Conservation (phyloP, 2,113 vertebrate species). For the Paralichthys olivaceus region DNA sequence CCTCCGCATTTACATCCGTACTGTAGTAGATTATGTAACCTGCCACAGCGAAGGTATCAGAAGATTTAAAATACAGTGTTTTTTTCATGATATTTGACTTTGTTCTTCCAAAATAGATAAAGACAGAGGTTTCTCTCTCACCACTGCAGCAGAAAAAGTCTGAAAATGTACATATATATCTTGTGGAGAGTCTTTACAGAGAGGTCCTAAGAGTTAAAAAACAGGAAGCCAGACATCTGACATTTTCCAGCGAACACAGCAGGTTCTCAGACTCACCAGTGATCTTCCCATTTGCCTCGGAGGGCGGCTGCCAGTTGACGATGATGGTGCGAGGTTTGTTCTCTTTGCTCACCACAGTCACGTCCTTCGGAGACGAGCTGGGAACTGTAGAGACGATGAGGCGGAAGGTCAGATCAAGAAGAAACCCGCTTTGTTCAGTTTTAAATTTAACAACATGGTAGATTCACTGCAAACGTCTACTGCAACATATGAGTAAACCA, state of each 20-base stretch:
- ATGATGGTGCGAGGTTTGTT: conserved; percentile 97
- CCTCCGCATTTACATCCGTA: conserved; percentile 95
- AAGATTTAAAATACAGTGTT: neutral
- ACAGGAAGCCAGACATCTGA: no score
- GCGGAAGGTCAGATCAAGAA: neutral
- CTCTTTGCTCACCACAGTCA: conserved; percentile 99
- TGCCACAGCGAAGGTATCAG: conserved; percentile 48
- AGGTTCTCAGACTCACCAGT: conserved; percentile 84
- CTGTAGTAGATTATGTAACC: conserved; percentile 99
- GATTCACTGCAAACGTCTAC: no score
- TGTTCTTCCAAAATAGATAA: no score
- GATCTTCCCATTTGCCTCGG: conserved; percentile 98
- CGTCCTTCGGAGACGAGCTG: conserved; percentile 96
- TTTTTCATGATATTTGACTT: no score
- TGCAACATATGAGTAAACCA: no score
- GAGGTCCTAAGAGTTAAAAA: no score
- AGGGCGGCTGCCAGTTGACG: conserved; percentile 98
- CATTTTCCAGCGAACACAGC: neutral
- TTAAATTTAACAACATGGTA: neutral
- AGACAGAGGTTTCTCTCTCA: no score
- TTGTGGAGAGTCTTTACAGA: no score
- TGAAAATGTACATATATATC: no score
- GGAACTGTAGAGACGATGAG: conserved; percentile 82
- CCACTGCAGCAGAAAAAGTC: no score
- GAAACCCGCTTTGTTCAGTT: neutral